phyloP scores from a whole-genome alignment of 2,797 vertebrate species.

The Sarcophilus harrisii region DNA sequence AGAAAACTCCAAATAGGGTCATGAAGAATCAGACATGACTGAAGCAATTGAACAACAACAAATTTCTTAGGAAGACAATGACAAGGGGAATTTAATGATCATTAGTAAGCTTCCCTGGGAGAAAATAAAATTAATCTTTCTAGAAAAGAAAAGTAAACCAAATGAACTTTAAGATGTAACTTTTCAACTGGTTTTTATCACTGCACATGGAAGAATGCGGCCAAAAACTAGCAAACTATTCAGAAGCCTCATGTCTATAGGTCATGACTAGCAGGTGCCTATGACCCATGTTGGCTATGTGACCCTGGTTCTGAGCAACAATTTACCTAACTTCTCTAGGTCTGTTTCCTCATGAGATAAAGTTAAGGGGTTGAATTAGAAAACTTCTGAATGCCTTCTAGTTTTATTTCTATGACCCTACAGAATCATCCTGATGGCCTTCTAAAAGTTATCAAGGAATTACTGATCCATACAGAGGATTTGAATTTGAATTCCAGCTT shows the following conservation, averaged over 20 bases:
- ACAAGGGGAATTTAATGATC: neutral
- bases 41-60: neutral
- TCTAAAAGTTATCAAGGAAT: neutral
- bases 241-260: neutral
- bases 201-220: neutral
- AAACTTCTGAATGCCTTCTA: neutral
- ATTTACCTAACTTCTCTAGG: neutral
- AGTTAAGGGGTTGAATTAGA: neutral
- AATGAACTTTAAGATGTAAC: neutral
- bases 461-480: neutral
- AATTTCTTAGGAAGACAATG: neutral
- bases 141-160: constrained; percentile 11
- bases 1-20: neutral
- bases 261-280: neutral
- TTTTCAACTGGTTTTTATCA: neutral
- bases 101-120: neutral
- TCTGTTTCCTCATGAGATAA: neutral
- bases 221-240: neutral
- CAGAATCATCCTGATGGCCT: neutral
- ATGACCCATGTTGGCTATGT: neutral
- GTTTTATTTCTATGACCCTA: neutral
- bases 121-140: neutral
- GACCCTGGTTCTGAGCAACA: neutral
- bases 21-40: neutral
- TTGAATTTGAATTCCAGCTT: neutral